Percentiles rank a stretch among this genome's conserved stretches.
Evolutionary conservation across 2,888 invertebrate species (phyloP).

Genomic region (Erebia aethiops): DNA sequence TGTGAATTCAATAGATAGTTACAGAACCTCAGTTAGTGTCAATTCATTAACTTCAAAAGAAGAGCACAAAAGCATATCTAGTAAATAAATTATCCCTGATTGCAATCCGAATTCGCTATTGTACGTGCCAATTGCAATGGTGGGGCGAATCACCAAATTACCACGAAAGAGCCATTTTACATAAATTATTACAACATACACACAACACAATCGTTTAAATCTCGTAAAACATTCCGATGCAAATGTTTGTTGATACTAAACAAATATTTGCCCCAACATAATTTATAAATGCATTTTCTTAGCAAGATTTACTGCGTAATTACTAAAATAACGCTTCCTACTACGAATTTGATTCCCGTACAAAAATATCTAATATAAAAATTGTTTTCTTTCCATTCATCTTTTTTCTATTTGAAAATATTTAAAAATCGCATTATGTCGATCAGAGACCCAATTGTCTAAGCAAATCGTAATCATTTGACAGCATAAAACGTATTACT

Average conservation of each 20-base stretch:
- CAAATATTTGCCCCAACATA: slow-evolving; percentile 31
- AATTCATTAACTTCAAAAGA: not conserved
- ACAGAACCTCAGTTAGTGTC: no score
- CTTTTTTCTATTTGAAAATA: not conserved
- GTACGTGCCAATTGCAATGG: not conserved
- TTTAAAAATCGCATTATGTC: no score
- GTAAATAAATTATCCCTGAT: not conserved
- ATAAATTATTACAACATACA: slow-evolving; percentile 18
- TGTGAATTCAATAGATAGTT: no score
- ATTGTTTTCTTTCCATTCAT: not conserved
- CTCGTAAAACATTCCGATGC: slow-evolving; percentile 29
- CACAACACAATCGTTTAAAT: slow-evolving; percentile 23
- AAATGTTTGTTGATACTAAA: slow-evolving; percentile 24
- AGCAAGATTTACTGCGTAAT: slow-evolving; percentile 22
- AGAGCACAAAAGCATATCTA: not conserved
- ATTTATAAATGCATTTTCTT: slow-evolving; percentile 23
- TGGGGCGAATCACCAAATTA: not conserved
- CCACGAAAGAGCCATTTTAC: slow-evolving; percentile 16
- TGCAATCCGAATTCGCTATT: not conserved
- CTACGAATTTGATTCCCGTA: slow-evolving; percentile 19
- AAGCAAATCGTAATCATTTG: no score
- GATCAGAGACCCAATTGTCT: no score
- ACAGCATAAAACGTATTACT: no score
- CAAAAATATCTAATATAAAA: slow-evolving; percentile 28
- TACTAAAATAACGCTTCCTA: not conserved